Evolutionary conservation across 2,113 vertebrate species (phyloP).

Genomic region (Lathamus discolor): DNA sequence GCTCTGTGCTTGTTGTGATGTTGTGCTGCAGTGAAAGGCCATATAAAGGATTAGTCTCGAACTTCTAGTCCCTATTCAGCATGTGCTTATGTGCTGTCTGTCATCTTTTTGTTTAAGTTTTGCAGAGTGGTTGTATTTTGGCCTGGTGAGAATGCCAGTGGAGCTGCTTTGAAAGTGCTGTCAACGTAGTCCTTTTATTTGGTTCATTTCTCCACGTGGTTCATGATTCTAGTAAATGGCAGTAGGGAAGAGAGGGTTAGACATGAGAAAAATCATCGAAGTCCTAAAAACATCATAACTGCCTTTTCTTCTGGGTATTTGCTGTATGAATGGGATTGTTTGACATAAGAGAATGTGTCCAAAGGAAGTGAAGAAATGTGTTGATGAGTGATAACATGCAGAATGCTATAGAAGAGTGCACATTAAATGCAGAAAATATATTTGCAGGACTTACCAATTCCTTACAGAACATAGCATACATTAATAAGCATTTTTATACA

Average conservation of each 20-base stretch:
- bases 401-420: not conserved
- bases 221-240: not conserved
- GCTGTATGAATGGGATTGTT: not conserved
- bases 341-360: not conserved
- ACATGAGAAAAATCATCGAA: not conserved
- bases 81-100: not conserved
- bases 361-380: not conserved
- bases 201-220: not conserved
- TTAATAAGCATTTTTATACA: not conserved
- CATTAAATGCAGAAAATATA: not conserved
- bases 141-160: not conserved
- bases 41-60: not conserved
- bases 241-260: not conserved
- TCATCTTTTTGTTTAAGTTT: not conserved
- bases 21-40: not conserved
- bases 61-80: not conserved
- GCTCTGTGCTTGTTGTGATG: not conserved
- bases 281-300: not conserved
- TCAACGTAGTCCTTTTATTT: conserved; percentile 8
- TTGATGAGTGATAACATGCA: not conserved
- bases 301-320: not conserved
- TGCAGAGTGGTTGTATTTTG: conserved; percentile 20
- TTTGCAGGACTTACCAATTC: not conserved
- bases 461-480: not conserved
- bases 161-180: not conserved